Percentiles rank a stretch among this genome's conserved stretches.
Conservation (phyloP, 2,113 vertebrate species). For the Orthonyx spaldingii region DNA sequence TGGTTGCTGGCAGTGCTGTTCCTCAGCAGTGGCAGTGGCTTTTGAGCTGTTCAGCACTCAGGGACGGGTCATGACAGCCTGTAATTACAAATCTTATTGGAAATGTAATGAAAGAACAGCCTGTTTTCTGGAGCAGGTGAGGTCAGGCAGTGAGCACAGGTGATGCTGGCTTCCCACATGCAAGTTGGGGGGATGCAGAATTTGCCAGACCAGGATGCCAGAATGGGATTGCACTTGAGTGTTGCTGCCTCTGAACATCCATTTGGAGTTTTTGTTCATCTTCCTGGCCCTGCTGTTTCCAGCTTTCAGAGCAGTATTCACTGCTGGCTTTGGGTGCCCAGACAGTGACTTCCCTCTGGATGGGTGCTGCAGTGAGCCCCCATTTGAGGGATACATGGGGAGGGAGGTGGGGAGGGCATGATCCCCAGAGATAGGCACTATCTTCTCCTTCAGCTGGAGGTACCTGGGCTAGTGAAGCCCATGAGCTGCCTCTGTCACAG, state of each 20-base stretch:
- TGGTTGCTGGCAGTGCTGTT: not conserved
- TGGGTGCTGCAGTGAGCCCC: not conserved
- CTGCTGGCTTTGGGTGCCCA: not conserved
- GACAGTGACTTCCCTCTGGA: not conserved
- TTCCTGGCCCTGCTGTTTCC: not conserved
- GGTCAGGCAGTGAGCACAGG: not conserved
- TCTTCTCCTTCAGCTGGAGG: not conserved
- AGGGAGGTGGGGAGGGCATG: not conserved
- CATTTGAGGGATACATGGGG: fast-evolving
- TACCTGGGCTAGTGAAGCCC: not conserved
- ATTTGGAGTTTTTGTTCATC: not conserved
- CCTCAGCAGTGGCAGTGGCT: not conserved
- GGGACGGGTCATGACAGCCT: not conserved
- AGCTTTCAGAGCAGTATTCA: not conserved
- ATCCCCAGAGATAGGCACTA: fast-evolving
- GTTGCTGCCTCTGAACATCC: not conserved
- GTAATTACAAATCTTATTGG: not conserved
- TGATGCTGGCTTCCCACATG: not conserved
- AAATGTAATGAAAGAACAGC: not conserved
- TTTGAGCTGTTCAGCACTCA: not conserved
- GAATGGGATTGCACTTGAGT: not conserved
- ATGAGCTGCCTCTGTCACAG: not conserved
- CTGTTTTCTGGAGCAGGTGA: not conserved
- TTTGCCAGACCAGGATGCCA: not conserved
- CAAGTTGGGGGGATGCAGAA: not conserved